phyloP scores from a whole-genome alignment of 1,140 invertebrate genomes.

The Eciton burchellii region DNA sequence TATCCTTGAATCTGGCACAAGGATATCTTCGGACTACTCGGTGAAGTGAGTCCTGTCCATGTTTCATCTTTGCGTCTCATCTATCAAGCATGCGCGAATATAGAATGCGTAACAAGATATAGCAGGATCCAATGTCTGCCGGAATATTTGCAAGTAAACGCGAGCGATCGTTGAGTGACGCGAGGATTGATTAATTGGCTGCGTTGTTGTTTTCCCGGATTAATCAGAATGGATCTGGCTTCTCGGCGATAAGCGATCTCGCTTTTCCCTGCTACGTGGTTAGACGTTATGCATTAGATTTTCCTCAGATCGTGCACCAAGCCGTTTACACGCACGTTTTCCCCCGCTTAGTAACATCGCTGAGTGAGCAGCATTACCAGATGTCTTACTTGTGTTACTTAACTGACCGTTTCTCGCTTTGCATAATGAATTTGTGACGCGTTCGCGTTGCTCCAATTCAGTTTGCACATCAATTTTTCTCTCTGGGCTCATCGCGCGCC shows the following conservation, averaged over 20 bases:
- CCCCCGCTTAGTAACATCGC: conserved; percentile 35
- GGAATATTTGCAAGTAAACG: not conserved
- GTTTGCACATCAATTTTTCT: conserved; percentile 21
- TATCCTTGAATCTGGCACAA: conserved; percentile 62
- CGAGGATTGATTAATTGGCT: not conserved
- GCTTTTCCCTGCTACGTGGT: not conserved
- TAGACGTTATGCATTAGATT: conserved; percentile 25
- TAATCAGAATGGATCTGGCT: not conserved
- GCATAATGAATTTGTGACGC: conserved; percentile 8
- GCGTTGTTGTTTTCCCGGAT: not conserved
- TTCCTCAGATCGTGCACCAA: conserved; percentile 23
- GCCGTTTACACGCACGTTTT: conserved; percentile 42
- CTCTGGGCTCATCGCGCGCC: not conserved
- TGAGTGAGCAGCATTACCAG: conserved; percentile 3
- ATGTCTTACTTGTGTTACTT: conserved; percentile 29
- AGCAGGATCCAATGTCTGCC: not conserved
- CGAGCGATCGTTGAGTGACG: not conserved
- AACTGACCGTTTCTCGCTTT: conserved; percentile 32
- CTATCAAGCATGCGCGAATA: not conserved
- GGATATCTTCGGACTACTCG: conserved; percentile 57
- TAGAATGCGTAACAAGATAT: too few species aligned
- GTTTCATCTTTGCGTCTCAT: conserved; percentile 25
- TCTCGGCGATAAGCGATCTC: not conserved
- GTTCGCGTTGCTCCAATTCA: conserved; percentile 5
- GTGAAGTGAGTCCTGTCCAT: conserved; percentile 32